Conservation (phyloP, 2,888 invertebrate genomes). For the Panzeria rudis region DNA sequence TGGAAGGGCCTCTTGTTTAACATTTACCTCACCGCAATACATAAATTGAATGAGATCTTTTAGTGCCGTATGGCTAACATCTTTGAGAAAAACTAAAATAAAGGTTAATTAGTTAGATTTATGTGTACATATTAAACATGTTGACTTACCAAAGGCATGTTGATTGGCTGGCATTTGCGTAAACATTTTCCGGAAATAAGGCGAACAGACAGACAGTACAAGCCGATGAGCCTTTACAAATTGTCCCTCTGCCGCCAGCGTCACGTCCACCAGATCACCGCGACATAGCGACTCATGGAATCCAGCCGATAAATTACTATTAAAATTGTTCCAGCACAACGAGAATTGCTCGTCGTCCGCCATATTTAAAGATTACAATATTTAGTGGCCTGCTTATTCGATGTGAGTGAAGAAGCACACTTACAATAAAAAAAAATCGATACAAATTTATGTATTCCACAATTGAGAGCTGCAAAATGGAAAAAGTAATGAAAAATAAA, state of each 20-base stretch:
- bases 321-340: slow-evolving; percentile 91
- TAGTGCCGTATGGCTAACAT: slow-evolving; percentile 88
- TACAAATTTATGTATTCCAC: slow-evolving; percentile 55
- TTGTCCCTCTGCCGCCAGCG: slow-evolving; percentile 89
- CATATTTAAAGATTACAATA: slow-evolving; percentile 84
- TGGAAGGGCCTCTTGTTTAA: slow-evolving; percentile 89
- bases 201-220: slow-evolving; percentile 89
- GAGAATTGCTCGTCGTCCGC: slow-evolving; percentile 90
- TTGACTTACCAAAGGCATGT: slow-evolving; percentile 87
- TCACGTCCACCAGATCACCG: slow-evolving; percentile 89
- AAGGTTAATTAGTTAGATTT: too few relatives aligned
- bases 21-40: slow-evolving; percentile 90
- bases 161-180: slow-evolving; percentile 88
- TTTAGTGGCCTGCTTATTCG: slow-evolving; percentile 57
- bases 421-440: slow-evolving; percentile 51
- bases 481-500: background rate
- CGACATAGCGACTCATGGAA: slow-evolving; percentile 89
- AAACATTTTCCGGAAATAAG: slow-evolving; percentile 90
- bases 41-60: slow-evolving; percentile 89
- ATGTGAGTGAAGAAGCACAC: background rate
- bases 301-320: slow-evolving; percentile 89
- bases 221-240: slow-evolving; percentile 89
- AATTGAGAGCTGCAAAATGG: slow-evolving; percentile 24
- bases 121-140: background rate
- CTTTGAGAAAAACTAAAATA: slow-evolving; percentile 88